phyloP scores from a whole-genome alignment of 2,888 invertebrate genomes.

The Aelia acuminata region DNA sequence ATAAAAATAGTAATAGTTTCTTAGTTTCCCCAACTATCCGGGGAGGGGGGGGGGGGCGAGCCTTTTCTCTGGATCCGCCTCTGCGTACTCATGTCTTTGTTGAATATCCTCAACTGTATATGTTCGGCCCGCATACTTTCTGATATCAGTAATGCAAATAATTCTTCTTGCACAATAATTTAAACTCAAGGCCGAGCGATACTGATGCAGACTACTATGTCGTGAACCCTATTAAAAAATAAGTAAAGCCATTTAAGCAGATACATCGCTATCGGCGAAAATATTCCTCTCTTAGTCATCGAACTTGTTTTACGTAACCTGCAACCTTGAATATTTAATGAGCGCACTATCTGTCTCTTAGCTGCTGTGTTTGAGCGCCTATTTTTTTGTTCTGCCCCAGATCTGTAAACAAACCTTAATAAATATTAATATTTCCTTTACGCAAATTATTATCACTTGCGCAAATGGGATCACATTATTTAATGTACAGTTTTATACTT shows the following conservation, averaged over 20 bases:
- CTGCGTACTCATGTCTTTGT: no score
- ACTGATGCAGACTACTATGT: background rate
- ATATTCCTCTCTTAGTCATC: conserved; percentile 46
- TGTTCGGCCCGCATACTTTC: background rate
- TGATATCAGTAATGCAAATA: background rate
- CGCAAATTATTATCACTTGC: conserved; percentile 11
- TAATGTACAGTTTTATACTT: background rate
- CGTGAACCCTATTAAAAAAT: background rate
- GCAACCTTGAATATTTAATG: conserved; percentile 17
- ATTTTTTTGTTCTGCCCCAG: background rate
- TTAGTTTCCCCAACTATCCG: no score
- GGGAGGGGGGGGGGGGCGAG: no score
- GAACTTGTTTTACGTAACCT: conserved; percentile 31
- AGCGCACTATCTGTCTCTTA: conserved; percentile 25
- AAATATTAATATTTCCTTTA: conserved; percentile 30
- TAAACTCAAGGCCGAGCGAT: background rate
- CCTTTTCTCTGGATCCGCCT: no score
- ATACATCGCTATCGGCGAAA: conserved; percentile 35
- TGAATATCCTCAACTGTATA: background rate
- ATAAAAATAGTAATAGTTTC: no score
- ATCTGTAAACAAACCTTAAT: conserved; percentile 30
- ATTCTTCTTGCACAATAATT: background rate
- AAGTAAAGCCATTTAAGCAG: conserved; percentile 30
- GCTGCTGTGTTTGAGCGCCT: background rate
- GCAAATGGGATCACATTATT: background rate